Base-by-base conservation (phyloP, 2,888 invertebrate species). In the Lepas anatifera region DNA sequence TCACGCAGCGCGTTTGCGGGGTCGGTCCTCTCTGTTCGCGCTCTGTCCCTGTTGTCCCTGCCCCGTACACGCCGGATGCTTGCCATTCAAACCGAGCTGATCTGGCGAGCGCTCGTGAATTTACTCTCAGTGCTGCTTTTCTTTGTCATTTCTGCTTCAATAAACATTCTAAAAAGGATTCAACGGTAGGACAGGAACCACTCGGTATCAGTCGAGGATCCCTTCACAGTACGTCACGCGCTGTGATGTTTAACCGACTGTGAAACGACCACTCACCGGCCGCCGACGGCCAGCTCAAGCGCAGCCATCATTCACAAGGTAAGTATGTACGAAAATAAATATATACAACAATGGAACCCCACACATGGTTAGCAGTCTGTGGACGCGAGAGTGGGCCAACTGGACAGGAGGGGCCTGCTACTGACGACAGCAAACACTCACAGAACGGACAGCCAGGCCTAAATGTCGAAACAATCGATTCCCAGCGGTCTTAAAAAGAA, bases 271-370 rank as follows among this genome's bases (percentile, higher is more conserved):
- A 13, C 18, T 27, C 39, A 25, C 8, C 43, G 25, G 3, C 39
- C 8, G 35, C 67, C 41, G 43, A 25, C n/a, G 43, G 27, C 11
- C 29, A 16, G 46, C 46, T n/a, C n/a, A n/a, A n/a, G n/a, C n/a
- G n/a, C n/a, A n/a, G n/a, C n/a, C n/a, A n/a, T n/a, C n/a, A n/a
- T n/a, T n/a, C n/a, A n/a, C n/a, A n/a, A 46, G 29, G 27, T 32
- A 39, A 46, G 39, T 29, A 67, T 35, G 67, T 46, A 67, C 41
- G 46, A 67, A 67, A 67, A 41, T 41, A 67, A 67, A 67, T 67
- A 67, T 37, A 32, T 37, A 41, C 43, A 67, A 41, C 18, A 67
- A 22, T 29, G 29, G 41, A 22, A n/a, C 32, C n/a, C n/a, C n/a
- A n/a, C n/a, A n/a, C n/a, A n/a, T n/a, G n/a, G n/a, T n/a, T n/a